Percentiles rank a stretch among this genome's conserved stretches.
Evolutionary conservation across 92 coral and sea anemone species (phyloP).

Genomic region (Bergia puertoricense): DNA sequence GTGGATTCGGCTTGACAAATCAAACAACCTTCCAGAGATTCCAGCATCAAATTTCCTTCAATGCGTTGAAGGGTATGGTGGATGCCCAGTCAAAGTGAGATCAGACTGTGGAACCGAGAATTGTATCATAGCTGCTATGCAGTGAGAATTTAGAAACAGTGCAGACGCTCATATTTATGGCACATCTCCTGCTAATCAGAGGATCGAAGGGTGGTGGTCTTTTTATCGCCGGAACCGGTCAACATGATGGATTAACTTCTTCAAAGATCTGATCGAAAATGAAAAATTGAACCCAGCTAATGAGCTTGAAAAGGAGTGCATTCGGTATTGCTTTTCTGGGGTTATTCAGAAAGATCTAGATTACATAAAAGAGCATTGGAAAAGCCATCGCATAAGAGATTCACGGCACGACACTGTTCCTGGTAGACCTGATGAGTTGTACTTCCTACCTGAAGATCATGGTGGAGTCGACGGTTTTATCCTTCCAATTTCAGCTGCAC

Average conservation of each 20-base stretch:
- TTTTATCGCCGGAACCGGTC: conserved; percentile 48
- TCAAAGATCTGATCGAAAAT: conserved; percentile 55
- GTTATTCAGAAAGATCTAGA: conserved; percentile 55
- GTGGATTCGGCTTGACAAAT: conserved; percentile 56
- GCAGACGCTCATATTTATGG: conserved; percentile 57
- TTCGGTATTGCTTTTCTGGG: conserved; percentile 59
- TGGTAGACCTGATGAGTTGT: conserved; percentile 62
- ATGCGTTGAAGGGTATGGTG: conserved; percentile 48
- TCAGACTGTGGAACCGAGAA: conserved; percentile 57
- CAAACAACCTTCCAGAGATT: conserved; percentile 58
- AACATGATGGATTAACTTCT: conserved; percentile 64
- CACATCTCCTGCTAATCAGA: conserved; percentile 51
- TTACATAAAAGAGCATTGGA: conserved; percentile 64
- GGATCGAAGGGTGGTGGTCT: conserved; percentile 58
- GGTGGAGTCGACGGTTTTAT: conserved; percentile 55
- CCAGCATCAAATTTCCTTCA: conserved; percentile 52
- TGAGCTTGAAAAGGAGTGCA: conserved; percentile 48
- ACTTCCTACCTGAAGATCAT: conserved; percentile 52
- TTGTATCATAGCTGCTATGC: conserved; percentile 57
- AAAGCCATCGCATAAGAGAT: conserved; percentile 58
- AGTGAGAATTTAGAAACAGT: conserved; percentile 52
- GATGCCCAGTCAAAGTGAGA: conserved; percentile 52
- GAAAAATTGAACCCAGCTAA: conserved; percentile 48
- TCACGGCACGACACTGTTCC: conserved; percentile 63
- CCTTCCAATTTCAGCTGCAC: conserved; percentile 25